Evolutionary conservation across 2,797 vertebrate genomes (phyloP).

Genomic region (Neosilurus hyrtlii): DNA sequence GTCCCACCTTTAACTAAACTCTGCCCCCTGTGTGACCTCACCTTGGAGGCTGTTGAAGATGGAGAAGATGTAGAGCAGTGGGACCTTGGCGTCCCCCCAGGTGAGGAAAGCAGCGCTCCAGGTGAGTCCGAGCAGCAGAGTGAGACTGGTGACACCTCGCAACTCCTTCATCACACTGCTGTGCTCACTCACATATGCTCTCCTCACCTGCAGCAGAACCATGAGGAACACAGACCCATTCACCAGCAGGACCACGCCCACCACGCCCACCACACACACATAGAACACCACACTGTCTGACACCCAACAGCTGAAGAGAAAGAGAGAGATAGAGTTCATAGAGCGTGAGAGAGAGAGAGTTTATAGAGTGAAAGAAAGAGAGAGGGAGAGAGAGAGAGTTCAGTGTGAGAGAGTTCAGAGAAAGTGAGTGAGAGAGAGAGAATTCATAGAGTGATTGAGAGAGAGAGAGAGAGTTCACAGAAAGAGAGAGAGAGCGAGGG

Average conservation of each 20-base stretch:
- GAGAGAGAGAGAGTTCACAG: not conserved
- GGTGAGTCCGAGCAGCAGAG: constrained; percentile 84
- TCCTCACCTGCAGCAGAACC: constrained; percentile 82
- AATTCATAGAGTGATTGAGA: not conserved
- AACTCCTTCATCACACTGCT: constrained; percentile 76
- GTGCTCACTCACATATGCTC: constrained; percentile 71
- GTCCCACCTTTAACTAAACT: not conserved
- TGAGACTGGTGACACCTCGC: constrained; percentile 79
- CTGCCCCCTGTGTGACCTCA: constrained; percentile 53
- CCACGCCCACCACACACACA: constrained; percentile 80
- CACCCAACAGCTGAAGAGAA: constrained; percentile 82
- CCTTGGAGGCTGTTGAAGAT: constrained; percentile 88
- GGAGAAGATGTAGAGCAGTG: constrained; percentile 84
- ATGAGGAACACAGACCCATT: constrained; percentile 82
- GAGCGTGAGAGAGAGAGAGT: not conserved
- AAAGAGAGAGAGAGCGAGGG: no score
- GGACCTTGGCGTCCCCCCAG: constrained; percentile 74
- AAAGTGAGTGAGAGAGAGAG: not conserved
- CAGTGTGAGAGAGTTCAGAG: not conserved
- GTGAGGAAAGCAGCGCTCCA: constrained; percentile 84
- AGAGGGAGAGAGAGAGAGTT: not conserved
- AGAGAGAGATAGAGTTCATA: not conserved
- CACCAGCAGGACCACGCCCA: constrained; percentile 76
- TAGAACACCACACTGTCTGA: constrained; percentile 78
- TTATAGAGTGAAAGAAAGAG: no score